Conservation (phyloP, 1,140 invertebrate genomes). For the Matsumurasca onukii region DNA sequence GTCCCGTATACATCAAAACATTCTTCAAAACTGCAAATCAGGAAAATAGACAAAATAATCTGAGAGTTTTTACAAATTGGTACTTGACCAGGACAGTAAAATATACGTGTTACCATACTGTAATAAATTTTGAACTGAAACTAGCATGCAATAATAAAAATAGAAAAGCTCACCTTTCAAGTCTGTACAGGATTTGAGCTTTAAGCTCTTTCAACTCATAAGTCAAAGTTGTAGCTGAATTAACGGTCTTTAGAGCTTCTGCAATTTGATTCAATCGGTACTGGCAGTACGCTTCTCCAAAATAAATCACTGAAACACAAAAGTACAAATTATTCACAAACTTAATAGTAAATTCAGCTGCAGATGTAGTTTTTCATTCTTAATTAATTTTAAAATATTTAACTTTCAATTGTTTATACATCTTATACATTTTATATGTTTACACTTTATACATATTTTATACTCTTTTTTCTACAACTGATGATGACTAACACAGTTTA, state of each 20-base stretch:
- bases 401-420: too few relatives aligned
- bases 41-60: background rate
- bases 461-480: background rate
- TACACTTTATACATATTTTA: background rate
- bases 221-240: constrained; percentile 62
- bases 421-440: background rate
- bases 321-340: background rate
- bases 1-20: constrained; percentile 83
- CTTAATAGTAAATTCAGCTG: background rate
- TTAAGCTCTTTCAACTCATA: constrained; percentile 79
- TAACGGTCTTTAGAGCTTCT: constrained; percentile 76
- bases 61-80: too few relatives aligned
- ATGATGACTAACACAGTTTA: background rate
- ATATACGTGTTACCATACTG: too few relatives aligned
- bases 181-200: constrained; percentile 82
- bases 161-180: constrained; percentile 72
- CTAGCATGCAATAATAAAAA: too few relatives aligned
- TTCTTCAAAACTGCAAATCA: constrained; percentile 65
- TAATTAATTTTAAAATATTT: too few relatives aligned
- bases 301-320: constrained; percentile 59
- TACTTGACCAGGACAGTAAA: too few relatives aligned
- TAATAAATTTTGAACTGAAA: too few relatives aligned
- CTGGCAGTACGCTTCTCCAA: constrained; percentile 94
- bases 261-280: constrained; percentile 86
- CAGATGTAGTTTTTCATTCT: too few relatives aligned